Base-by-base conservation (phyloP, 2,888 invertebrate genomes). In the Drosophila lutescens region DNA sequence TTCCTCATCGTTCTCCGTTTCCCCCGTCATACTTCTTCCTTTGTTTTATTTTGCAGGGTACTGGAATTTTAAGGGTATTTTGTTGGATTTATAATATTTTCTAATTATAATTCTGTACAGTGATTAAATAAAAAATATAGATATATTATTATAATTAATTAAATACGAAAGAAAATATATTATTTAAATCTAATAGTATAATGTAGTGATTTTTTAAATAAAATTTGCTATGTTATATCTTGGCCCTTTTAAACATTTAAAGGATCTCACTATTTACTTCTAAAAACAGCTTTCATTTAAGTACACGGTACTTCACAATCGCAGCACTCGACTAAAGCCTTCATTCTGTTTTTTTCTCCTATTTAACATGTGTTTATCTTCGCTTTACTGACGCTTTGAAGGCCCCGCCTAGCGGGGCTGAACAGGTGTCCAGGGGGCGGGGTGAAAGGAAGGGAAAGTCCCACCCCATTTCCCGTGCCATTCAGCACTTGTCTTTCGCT, bases 321-420 rank as follows among this genome's bases (percentile, higher is more conserved):
- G 32, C 1, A 12, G 51, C 60, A 20, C 73, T 47, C 36, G n/a
- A 23, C 44, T 53, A 58, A 23, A 69, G 58, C 66, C 65, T 70
- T 58, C 63, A 77, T 70, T 79, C 70, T 65, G 51, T 50, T 57
- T 62, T 73, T 72, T 58, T 51, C 47, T 65, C 63, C 67, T 65
- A 68, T 84, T 83, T 80, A 78, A 78, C 77, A 69, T 79, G 77
- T 67, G 68, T 60, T 74, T 76, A 36, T 59, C 41, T 57, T 54
- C 40, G 17, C 47, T 54, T 57, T 50, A 26, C 20, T 44, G 15
- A 30, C 51, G 65, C 65, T 74, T 58, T 61, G 65, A 66, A 66
- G 49, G 40, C 50, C 34, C 40, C 50, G 60, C 46, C 9, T 23
- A 5, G 32, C 46, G 68, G 57, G 34, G 23, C 17, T 57, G 44